Evolutionary conservation across 2,888 invertebrate genomes (phyloP), one percentile per base, ranked within the genome.

Genomic region (Hartigia nigra): DNA sequence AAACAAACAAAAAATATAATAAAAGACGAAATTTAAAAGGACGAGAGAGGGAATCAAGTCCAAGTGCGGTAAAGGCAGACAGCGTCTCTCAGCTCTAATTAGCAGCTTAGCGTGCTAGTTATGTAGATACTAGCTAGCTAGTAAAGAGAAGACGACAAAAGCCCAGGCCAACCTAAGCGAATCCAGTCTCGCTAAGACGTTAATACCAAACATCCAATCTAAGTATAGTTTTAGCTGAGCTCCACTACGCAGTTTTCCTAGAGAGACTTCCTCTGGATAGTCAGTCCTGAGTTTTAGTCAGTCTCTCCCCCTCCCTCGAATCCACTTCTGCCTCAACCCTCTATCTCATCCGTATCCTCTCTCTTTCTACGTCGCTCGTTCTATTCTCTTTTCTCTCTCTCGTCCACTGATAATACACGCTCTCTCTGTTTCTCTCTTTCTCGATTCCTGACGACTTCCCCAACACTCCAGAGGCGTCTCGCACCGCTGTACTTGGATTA

Each of bases 21-120:
- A 69, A 77, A 72, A 80, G 77, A 76, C 77, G 12, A 32, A n/a
- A 70, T 34, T 12, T 31, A 31, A 31, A 34, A 35, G 32, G 31
- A 31, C n/a, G 55, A 74, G 12, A n/a, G 70, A 76, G 23, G 34
- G 70, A 69, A 74, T 75, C 70, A 79, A 76, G 80, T 77, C 77
- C 78, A 80, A 77, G 76, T 83, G 79, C 79, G 80, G 79, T 70
- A 74, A 81, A 77, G 81, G 35, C 81, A 75, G 70, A 35, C 76
- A n/a, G 37, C 72, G 77, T 74, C 78, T 79, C 76, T 75, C 77
- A 80, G 81, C 81, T 82, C 80, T 81, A 83, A 84, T 84, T 84
- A 83, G 83, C 81, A 32, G 72, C 72, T 72, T 72, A 72, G 72
- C 72, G 11, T 14, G 55, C 55, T 23, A 9, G 55, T 23, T 55